A percentile compares a stretch with the other conserved stretches of the same genome.
Evolutionary conservation across 2,888 invertebrate species (phyloP).

Genomic region (Tryphoninae sp.): DNA sequence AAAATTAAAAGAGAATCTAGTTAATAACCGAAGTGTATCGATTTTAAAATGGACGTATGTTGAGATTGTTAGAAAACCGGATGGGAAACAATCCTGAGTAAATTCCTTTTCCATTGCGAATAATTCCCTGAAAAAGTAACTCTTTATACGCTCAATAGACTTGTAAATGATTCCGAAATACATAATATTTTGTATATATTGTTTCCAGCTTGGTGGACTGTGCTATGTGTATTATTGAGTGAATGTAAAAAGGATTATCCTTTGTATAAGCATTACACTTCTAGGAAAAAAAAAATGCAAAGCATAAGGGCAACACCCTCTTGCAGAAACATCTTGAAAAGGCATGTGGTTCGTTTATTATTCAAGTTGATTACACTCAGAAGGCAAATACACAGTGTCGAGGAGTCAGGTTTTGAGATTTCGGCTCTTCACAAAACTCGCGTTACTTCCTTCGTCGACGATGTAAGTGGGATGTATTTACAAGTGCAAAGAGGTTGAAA

Average conservation of each 20-base stretch:
- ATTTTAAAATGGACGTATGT: too few species aligned
- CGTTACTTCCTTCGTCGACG: slow-evolving; percentile 17
- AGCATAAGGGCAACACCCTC: background rate
- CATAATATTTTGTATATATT: slow-evolving; percentile 29
- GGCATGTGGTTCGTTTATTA: slow-evolving; percentile 56
- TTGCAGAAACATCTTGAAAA: slow-evolving; percentile 39
- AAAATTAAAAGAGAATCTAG: too few species aligned
- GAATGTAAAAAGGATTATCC: background rate
- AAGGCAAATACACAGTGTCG: slow-evolving; percentile 54
- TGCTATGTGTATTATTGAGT: too few species aligned
- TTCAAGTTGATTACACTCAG: slow-evolving; percentile 51
- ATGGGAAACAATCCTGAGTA: too few species aligned
- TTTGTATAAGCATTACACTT: background rate
- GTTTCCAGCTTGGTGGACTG: background rate
- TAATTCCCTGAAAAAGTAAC: too few species aligned
- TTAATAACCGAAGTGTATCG: too few species aligned
- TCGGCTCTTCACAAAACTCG: background rate
- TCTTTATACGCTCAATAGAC: too few species aligned
- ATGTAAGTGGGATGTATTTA: slow-evolving; percentile 57
- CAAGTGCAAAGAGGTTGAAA: slow-evolving; percentile 44
- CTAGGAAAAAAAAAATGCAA: background rate
- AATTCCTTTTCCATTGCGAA: too few species aligned
- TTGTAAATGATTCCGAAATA: slow-evolving; percentile 14
- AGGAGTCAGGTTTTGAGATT: slow-evolving; percentile 10
- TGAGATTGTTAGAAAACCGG: too few species aligned